Conservation (phyloP, 1,140 invertebrate genomes). For the Cyclargus thomasi region DNA sequence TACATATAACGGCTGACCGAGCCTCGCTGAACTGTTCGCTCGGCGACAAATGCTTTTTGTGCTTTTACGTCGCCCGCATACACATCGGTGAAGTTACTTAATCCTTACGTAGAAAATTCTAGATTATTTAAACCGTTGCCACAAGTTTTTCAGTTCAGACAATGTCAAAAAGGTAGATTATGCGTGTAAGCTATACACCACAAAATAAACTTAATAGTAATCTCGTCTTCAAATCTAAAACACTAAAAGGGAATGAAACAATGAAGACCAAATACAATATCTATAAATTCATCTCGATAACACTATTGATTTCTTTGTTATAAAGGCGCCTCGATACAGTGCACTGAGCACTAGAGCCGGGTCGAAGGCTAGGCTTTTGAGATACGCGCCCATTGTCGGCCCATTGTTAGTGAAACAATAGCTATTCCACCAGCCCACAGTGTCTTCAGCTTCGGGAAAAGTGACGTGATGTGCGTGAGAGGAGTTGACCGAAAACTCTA, state of each 20-base stretch:
- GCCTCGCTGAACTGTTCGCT: slow-evolving; percentile 11
- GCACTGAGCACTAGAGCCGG: slow-evolving; percentile 35
- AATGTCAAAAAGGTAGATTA: too few relatives aligned
- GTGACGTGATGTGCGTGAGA: slow-evolving; percentile 49
- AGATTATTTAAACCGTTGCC: too few relatives aligned
- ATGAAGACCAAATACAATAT: slow-evolving; percentile 4
- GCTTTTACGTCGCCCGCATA: not conserved
- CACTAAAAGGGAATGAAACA: slow-evolving; percentile 4
- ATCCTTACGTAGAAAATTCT: too few relatives aligned
- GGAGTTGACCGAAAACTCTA: slow-evolving; percentile 13
- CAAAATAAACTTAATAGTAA: not conserved
- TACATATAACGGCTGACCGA: slow-evolving; percentile 21
- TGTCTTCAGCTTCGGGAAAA: slow-evolving; percentile 55
- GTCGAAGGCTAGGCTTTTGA: slow-evolving; percentile 49
- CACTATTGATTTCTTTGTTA: slow-evolving; percentile 32
- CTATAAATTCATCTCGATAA: slow-evolving; percentile 28
- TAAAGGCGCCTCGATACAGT: slow-evolving; percentile 32
- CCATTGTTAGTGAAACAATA: slow-evolving; percentile 60
- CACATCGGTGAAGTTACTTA: too few relatives aligned
- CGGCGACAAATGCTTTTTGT: slow-evolving; percentile 20
- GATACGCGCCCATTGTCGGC: slow-evolving; percentile 55
- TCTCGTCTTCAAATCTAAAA: not conserved
- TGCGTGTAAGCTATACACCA: not conserved
- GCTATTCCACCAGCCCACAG: slow-evolving; percentile 59
- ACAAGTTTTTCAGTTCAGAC: too few relatives aligned